Evolutionary conservation across 2,888 invertebrate genomes (phyloP).

Genomic region (Calameuta pallipes): DNA sequence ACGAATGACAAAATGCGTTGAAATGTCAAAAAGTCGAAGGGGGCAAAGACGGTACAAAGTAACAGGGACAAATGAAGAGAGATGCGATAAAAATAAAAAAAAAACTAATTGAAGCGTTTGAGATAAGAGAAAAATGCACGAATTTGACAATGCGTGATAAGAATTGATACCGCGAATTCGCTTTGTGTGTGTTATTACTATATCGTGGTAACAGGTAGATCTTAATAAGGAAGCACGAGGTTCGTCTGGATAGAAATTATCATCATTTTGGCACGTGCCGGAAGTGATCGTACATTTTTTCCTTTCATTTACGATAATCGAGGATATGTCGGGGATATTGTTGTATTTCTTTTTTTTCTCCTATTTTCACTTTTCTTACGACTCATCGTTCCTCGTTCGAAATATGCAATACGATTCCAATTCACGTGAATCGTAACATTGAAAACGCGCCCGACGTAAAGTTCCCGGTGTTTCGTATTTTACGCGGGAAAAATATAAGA

Average conservation of each 20-base stretch:
- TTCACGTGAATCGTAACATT: neutral
- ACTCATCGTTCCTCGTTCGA: neutral
- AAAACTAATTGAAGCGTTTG: neutral
- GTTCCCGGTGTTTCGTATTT: neutral
- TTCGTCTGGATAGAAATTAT: slow-evolving; percentile 3
- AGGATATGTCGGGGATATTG: slow-evolving; percentile 31
- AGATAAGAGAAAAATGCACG: slow-evolving; percentile 9
- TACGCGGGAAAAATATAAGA: neutral
- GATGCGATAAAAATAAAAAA: neutral
- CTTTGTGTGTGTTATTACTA: neutral
- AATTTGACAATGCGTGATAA: slow-evolving; percentile 12
- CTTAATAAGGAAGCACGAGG: slow-evolving; percentile 7
- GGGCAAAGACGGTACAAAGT: neutral
- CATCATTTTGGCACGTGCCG: slow-evolving; percentile 44
- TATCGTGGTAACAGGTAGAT: neutral
- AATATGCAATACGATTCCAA: neutral
- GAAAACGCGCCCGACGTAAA: neutral
- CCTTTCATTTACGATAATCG: slow-evolving; percentile 12
- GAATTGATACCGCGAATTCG: neutral
- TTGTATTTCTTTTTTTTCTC: neutral
- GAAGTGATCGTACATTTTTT: slow-evolving; percentile 32
- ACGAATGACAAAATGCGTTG: neutral
- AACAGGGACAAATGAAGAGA: neutral
- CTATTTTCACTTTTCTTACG: neutral
- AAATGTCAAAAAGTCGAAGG: neutral